phyloP scores from a whole-genome alignment of 2,113 vertebrate genomes.

The Geococcyx californianus region DNA sequence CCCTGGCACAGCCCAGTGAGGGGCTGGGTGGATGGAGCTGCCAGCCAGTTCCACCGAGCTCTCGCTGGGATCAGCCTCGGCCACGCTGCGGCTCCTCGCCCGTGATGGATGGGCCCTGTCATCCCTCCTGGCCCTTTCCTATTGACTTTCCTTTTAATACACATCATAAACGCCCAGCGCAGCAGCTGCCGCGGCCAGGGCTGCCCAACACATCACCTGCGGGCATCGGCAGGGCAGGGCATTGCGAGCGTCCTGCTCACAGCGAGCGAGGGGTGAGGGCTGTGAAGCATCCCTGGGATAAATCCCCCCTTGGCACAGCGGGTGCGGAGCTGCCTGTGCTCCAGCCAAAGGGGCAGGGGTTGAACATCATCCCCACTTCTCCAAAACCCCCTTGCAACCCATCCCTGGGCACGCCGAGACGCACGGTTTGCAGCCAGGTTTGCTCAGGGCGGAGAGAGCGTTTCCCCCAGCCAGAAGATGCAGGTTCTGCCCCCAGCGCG shows the following conservation, averaged over 20 bases:
- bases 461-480: fast-evolving
- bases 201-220: fast-evolving
- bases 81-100: not conserved
- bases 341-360: not conserved
- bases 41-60: fast-evolving
- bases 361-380: not conserved
- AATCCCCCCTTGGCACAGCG: fast-evolving
- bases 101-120: not conserved
- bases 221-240: not conserved
- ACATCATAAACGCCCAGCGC: not conserved
- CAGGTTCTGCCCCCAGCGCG: fast-evolving
- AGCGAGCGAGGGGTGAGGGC: fast-evolving
- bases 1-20: fast-evolving
- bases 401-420: not conserved
- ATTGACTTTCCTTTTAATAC: not conserved
- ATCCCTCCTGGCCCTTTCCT: not conserved
- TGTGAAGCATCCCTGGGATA: not conserved
- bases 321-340: fast-evolving
- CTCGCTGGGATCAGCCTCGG: not conserved
- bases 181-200: fast-evolving
- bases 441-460: fast-evolving
- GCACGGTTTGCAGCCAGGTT: not conserved
- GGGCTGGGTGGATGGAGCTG: not conserved
- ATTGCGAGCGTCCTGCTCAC: fast-evolving
- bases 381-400: not conserved